A percentile compares a stretch with the other conserved stretches of the same genome.
phyloP scores from a whole-genome alignment of 2,888 invertebrate species.

The Baronia brevicornis region DNA sequence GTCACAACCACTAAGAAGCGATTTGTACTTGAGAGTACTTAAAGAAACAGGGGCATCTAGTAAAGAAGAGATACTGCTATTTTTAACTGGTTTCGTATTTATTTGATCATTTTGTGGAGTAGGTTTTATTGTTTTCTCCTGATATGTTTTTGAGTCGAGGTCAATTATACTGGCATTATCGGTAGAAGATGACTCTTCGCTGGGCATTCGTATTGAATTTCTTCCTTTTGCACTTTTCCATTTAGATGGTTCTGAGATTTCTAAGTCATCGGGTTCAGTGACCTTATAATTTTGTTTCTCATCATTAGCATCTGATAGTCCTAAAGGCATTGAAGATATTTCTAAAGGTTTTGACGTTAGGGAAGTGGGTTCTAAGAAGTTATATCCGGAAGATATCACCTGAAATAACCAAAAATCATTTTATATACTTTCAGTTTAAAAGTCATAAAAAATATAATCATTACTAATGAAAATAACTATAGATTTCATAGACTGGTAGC shows the following conservation, averaged over 20 bases:
- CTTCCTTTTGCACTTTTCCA: slow-evolving; percentile 81
- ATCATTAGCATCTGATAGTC: slow-evolving; percentile 36
- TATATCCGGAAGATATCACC: slow-evolving; percentile 65
- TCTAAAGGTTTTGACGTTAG: slow-evolving; percentile 51
- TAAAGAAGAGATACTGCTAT: slow-evolving; percentile 48
- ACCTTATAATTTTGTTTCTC: slow-evolving; percentile 62
- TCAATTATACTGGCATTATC: slow-evolving; percentile 66
- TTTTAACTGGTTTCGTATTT: slow-evolving; percentile 22
- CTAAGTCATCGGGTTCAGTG: slow-evolving; percentile 73
- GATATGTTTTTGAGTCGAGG: slow-evolving; percentile 43
- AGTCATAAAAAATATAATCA: too few relatives aligned
- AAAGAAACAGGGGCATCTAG: slow-evolving; percentile 51
- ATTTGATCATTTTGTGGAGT: slow-evolving; percentile 25
- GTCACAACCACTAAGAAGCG: slow-evolving; percentile 53
- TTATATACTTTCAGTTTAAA: too few relatives aligned
- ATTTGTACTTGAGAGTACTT: slow-evolving; percentile 61
- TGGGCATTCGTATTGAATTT: slow-evolving; percentile 80
- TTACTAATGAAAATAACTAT: too few relatives aligned
- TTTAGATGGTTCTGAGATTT: slow-evolving; percentile 73
- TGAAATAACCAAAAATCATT: slow-evolving; percentile 30
- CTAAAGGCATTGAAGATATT: slow-evolving; percentile 61
- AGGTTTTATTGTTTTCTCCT: slow-evolving; percentile 43
- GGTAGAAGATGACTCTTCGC: slow-evolving; percentile 68
- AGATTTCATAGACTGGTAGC: too few relatives aligned
- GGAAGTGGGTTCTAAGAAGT: slow-evolving; percentile 48